phyloP scores from a whole-genome alignment of 2,113 vertebrate species.

The Formicarius rufipectus region DNA sequence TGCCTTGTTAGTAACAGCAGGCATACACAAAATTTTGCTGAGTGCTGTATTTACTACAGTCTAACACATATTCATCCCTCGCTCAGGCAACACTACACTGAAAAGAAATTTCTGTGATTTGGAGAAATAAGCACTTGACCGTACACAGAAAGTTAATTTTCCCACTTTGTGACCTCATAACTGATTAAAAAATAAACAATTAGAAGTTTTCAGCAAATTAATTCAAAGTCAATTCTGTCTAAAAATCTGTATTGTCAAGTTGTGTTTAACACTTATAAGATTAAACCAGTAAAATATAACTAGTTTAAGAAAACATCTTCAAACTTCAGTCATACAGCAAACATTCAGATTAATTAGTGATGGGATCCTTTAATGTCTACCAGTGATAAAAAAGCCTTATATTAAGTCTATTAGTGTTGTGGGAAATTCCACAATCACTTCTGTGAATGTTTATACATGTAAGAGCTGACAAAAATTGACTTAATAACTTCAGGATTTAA shows the following conservation, averaged over 20 bases:
- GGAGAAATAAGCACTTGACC: not conserved
- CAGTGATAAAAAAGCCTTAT: not conserved
- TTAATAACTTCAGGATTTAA: not conserved
- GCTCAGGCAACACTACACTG: not conserved
- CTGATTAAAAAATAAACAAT: not conserved
- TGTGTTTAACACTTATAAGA: not conserved
- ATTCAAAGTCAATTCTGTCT: not conserved
- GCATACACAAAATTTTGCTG: not conserved
- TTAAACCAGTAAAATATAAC: not conserved
- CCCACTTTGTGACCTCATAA: not conserved
- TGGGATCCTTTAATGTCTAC: not conserved
- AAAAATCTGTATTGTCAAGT: not conserved
- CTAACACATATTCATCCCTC: not conserved
- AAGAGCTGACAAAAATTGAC: not conserved
- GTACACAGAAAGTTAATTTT: not conserved
- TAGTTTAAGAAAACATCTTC: not conserved
- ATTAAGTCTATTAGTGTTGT: not conserved
- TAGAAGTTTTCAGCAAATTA: conserved; percentile 8
- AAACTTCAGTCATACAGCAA: not conserved
- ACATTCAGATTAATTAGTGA: not conserved
- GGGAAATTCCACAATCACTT: not conserved
- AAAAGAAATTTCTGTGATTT: not conserved
- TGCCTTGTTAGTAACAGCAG: not conserved
- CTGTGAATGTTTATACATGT: not conserved
- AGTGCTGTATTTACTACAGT: not conserved